These are phyloP conservation scores for Macaria liturata DNA, from an alignment of 2,888 invertebrate genomes.

Conservation along the genomic window DNA sequence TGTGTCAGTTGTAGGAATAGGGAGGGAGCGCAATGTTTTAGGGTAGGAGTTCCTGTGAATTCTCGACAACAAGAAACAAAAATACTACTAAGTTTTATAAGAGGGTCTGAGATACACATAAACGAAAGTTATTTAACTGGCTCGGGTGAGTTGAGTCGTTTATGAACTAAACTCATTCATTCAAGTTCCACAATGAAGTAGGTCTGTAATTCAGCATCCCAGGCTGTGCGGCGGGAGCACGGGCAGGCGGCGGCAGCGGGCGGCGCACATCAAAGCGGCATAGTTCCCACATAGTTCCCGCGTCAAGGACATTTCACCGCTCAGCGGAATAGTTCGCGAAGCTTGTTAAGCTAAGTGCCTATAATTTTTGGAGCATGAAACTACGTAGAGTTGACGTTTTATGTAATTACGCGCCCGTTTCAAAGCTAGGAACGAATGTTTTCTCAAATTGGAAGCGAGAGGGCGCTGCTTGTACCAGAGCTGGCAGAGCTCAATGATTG, in stretches of 20 bases:
- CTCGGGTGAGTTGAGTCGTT: no score
- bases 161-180: no score
- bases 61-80: no score
- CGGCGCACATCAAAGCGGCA: slow-evolving; percentile 19
- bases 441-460: slow-evolving; percentile 20
- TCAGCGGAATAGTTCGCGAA: slow-evolving; percentile 27
- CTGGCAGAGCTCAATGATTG: not conserved
- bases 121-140: no score
- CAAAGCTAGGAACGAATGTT: slow-evolving; percentile 17
- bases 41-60: no score
- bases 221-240: not conserved
- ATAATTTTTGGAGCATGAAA: slow-evolving; percentile 29
- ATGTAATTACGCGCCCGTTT: slow-evolving; percentile 23
- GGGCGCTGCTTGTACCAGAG: slow-evolving; percentile 8
- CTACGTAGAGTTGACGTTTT: slow-evolving; percentile 23
- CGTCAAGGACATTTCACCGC: slow-evolving; percentile 25
- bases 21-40: no score
- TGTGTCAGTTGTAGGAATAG: no score
- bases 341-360: slow-evolving; percentile 30
- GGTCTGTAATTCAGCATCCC: slow-evolving; percentile 9
- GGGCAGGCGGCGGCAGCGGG: not conserved
- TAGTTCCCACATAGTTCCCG: slow-evolving; percentile 23
- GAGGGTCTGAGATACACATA: no score
- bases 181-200: slow-evolving; percentile 1
- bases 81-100: no score